Evolutionary conservation across 1,140 invertebrate genomes (phyloP).

Genomic region (Archivesica marissinica): DNA sequence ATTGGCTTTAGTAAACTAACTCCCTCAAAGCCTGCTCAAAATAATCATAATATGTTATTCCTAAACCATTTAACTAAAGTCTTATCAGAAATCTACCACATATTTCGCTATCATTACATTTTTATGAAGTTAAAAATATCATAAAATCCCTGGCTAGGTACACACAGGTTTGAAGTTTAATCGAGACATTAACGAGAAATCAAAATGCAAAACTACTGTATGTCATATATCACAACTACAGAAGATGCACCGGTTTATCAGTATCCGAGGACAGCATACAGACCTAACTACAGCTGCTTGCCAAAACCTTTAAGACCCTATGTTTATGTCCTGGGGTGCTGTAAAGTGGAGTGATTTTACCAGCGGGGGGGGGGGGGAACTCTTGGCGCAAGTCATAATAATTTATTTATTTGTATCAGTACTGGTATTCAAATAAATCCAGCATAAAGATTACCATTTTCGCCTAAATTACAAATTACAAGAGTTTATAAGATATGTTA

Average conservation of each 20-base stretch:
- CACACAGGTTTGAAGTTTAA: not conserved
- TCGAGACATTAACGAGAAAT: not conserved
- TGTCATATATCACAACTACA: not conserved
- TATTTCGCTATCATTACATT: too few relatives aligned
- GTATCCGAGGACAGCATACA: not conserved
- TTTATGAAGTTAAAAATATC: not conserved
- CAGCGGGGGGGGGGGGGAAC: not conserved
- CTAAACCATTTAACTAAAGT: too few relatives aligned
- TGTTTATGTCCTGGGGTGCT: not conserved
- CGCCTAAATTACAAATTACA: too few relatives aligned
- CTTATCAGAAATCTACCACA: too few relatives aligned
- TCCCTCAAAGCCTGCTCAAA: too few relatives aligned
- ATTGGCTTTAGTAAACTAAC: too few relatives aligned
- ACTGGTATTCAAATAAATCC: not conserved
- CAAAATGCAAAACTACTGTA: not conserved
- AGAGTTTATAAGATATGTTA: too few relatives aligned
- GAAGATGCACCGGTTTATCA: not conserved
- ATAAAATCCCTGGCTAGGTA: not conserved
- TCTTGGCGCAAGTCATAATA: slow-evolving; percentile 10
- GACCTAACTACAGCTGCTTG: not conserved
- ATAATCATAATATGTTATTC: too few relatives aligned
- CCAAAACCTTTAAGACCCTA: slow-evolving; percentile 1
- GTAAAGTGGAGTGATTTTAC: slow-evolving; percentile 22
- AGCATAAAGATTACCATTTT: too few relatives aligned
- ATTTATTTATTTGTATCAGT: slow-evolving; percentile 22